Evolutionary conservation across 2,888 invertebrate species (phyloP), one percentile per base, ranked within the genome.

Genomic region (Drymonia ruficornis): DNA sequence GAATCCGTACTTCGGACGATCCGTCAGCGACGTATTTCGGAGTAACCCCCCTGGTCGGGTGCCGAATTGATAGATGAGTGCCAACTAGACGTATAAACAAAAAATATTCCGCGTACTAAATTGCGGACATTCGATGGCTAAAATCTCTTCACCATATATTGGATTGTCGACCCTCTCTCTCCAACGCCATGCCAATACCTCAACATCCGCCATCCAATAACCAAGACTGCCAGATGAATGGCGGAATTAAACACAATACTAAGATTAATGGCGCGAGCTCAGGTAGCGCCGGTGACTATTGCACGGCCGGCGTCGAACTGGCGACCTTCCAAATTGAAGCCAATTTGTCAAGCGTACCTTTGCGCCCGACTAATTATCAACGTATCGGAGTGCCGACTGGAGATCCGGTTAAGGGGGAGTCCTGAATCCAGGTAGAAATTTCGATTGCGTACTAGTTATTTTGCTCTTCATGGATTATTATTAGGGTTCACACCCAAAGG

Each of bases 271-370:
- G 34, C 18, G 12, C 31, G 29, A 31, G 46, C 29, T 46, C 47
- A 47, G 47, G 47, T 45, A 28, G 45, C n/a, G 45, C 28, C 23
- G 23, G 23, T 23, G 45, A 45, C n/a, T 45, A 28, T 45, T 43
- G 19, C 19, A 12, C 43, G 45, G 28, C 45, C 12, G 45, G 45
- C 45, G 28, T 45, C 28, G 45, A 45, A 45, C 70, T 72, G 72
- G 72, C 72, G 65, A 67, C 72, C 70, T 67, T 59, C 72, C 72
- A 72, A 72, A 72, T 63, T 63, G 65, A 59, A 55, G 59, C 61
- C 56, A 59, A 72, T 72, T 68, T 67, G 64, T 72, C 72, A 70
- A 66, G 59, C 56, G 62, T 66, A 61, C 62, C 59, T 62, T 57
- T 63, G 62, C 53, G 50, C 47, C 29, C 43, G 55, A 65, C 62